Conservation (phyloP, 2,888 invertebrate species). For the Spisula subtruncata region DNA sequence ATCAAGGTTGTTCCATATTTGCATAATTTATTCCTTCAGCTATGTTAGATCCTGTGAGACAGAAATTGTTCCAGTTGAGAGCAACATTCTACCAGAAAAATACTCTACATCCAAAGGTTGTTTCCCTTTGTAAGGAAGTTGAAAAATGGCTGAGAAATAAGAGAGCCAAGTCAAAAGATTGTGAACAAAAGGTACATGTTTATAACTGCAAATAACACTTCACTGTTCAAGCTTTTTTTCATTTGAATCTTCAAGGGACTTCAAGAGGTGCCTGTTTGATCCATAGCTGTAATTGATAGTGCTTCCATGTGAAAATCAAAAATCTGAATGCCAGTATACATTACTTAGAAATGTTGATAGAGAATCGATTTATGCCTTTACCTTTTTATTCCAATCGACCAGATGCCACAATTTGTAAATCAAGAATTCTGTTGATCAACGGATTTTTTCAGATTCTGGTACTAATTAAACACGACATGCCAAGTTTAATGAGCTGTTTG, state of each 20-base stretch:
- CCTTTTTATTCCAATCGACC: too few relatives aligned
- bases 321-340: too few relatives aligned
- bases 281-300: too few relatives aligned
- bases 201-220: too few relatives aligned
- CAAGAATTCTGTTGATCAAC: too few relatives aligned
- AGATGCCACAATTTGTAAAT: too few relatives aligned
- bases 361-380: too few relatives aligned
- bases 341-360: too few relatives aligned
- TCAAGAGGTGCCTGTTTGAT: too few relatives aligned
- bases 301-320: too few relatives aligned
- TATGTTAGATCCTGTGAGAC: slow-evolving; percentile 61
- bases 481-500: slow-evolving; percentile 66
- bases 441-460: slow-evolving; percentile 67
- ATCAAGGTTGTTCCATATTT: too few relatives aligned
- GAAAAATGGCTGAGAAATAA: slow-evolving; percentile 70
- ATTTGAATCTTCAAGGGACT: too few relatives aligned
- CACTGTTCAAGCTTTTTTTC: background rate
- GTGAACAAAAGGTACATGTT: slow-evolving; percentile 64
- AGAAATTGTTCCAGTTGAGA: slow-evolving; percentile 69
- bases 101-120: slow-evolving; percentile 75
- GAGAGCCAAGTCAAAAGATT: slow-evolving; percentile 58
- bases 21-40: slow-evolving; percentile 42
- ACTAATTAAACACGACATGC: slow-evolving; percentile 69
- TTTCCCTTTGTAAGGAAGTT: slow-evolving; percentile 70
- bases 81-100: slow-evolving; percentile 59